Base-by-base conservation (phyloP, 2,888 invertebrate species). In the Drosophila meridiana region DNA sequence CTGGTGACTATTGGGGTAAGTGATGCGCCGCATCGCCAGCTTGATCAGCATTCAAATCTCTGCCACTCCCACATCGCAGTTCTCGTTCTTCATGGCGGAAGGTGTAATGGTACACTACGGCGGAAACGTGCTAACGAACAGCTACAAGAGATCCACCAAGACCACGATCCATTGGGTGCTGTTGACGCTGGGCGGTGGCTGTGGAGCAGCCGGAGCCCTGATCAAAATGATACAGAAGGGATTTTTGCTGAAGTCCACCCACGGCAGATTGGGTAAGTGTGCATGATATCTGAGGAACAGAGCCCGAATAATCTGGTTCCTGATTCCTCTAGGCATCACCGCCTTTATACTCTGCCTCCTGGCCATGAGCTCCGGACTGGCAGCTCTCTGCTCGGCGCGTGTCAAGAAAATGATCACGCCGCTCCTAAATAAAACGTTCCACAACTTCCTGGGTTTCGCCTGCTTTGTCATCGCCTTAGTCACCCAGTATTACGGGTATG, bases 91-190 rank as follows among this genome's bases (percentile, higher is more conserved):
- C 4, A 93, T 93, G 93, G 91, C 93, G 20, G 91, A 93, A 69
- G 93, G 87, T 3, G 79, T 93, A 4, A 92, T 93, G 92, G 81
- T 87, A 5, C 92, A 92, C 59, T 93, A 92, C 62, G 82, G 79
- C 13, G 85, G 84, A 53, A 93, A 93, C 73, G 88, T 89, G 2
- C 56, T 92, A 7, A 83, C 90, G 3, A 82, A 81, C 43, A 83
- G 82, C 38, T 92, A 89, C 56, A 90, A 85, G 42, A 83, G 92
- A 2, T 82, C 77, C 13, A 89, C 91, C 0, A 92, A 92, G 61
- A 92, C 92, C n/a, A 93, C 91, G 9, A 89, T 92, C 9, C 93
- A 93, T 53, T 93, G 93, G 93, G 61, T 92, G 0, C 69, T 93
- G 0, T 82, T 92, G 55, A 83, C 84, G 0, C 62, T 92, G 28